Evolutionary conservation across 2,113 vertebrate species (phyloP).

Genomic region (Charadrius vociferus): DNA sequence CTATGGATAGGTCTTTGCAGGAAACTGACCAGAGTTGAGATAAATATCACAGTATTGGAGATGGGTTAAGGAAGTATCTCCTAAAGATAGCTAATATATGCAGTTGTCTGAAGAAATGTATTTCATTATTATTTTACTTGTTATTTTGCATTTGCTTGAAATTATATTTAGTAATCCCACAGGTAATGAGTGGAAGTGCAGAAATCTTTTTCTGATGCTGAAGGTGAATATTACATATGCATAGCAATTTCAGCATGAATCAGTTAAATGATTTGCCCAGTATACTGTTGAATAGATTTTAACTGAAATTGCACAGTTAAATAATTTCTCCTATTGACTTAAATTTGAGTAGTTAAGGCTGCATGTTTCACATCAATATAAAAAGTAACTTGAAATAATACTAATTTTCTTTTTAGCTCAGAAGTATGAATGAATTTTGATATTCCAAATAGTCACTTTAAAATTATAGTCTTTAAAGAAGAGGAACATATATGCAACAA

Average conservation of each 20-base stretch:
- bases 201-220: neutral
- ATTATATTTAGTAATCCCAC: neutral
- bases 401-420: neutral
- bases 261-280: neutral
- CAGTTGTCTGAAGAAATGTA: neutral
- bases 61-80: neutral
- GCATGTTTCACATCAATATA: neutral
- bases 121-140: neutral
- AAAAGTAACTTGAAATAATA: neutral
- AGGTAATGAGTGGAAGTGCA: neutral
- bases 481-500: neutral
- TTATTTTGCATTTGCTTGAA: neutral
- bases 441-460: neutral
- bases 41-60: neutral
- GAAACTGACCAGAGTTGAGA: neutral
- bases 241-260: neutral
- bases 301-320: neutral
- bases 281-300: neutral
- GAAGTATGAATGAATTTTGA: neutral
- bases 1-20: neutral
- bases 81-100: neutral
- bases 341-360: neutral
- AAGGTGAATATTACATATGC: neutral
- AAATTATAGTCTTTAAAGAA: neutral
- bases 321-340: neutral